phyloP scores from a whole-genome alignment of 23 tunicate genomes.

The Corella eumyota region DNA sequence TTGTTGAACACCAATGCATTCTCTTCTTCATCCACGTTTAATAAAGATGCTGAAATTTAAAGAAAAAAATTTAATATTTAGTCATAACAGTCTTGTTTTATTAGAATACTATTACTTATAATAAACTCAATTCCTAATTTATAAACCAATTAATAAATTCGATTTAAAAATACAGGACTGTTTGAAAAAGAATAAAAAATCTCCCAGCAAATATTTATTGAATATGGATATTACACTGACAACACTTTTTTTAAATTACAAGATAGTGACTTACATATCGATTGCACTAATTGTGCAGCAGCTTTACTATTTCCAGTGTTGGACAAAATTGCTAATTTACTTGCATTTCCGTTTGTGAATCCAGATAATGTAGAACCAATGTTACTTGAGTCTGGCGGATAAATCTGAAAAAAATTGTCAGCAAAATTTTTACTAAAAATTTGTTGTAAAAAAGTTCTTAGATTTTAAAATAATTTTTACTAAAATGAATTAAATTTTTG shows the following conservation, averaged over 20 bases:
- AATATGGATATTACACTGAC: no score
- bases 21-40: slow-evolving; percentile 46
- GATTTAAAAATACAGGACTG: no score
- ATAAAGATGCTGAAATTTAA: slow-evolving; percentile 27
- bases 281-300: slow-evolving; percentile 89
- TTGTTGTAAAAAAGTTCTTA: background rate
- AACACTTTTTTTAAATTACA: no score
- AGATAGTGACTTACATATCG: slow-evolving; percentile 92
- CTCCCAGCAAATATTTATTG: no score
- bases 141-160: no score
- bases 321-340: slow-evolving; percentile 79
- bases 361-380: slow-evolving; percentile 62
- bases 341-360: slow-evolving; percentile 75
- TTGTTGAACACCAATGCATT: background rate
- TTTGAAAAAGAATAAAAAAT: no score
- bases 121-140: no score
- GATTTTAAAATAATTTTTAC: background rate
- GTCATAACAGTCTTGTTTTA: no score
- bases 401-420: slow-evolving; percentile 22
- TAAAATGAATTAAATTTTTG: background rate
- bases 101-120: no score
- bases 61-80: no score
- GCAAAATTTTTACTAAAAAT: background rate
- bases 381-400: slow-evolving; percentile 47
- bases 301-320: slow-evolving; percentile 93